These are phyloP conservation scores for Dryoscopus gambensis DNA, from an alignment of 2,113 vertebrate genomes.

Conservation along the genomic window DNA sequence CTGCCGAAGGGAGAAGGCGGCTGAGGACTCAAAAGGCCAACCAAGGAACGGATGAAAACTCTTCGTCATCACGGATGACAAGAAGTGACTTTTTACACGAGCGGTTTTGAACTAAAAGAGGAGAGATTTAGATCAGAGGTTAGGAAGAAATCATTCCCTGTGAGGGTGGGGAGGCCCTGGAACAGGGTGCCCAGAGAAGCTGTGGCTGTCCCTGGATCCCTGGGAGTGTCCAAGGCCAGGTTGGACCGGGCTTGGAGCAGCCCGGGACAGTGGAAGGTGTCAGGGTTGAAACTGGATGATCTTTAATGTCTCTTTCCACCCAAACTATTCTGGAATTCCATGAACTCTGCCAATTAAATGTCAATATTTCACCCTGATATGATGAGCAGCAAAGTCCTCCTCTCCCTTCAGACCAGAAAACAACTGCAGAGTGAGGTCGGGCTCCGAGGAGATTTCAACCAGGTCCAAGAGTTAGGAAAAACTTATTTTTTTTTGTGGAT, in stretches of 20 bases:
- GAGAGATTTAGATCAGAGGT: neutral
- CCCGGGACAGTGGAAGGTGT: neutral
- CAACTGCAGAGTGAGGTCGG: fast-evolving
- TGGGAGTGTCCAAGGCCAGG: neutral
- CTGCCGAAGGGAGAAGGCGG: neutral
- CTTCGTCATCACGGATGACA: fast-evolving
- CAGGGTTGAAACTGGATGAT: neutral
- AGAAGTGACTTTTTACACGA: neutral
- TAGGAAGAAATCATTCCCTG: neutral
- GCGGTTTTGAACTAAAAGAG: neutral
- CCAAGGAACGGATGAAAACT: neutral
- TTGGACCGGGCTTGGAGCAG: fast-evolving
- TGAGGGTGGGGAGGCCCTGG: neutral
- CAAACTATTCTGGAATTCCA: neutral
- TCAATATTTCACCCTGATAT: neutral
- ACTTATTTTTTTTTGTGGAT: fast-evolving
- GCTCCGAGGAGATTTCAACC: neutral
- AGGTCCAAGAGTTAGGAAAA: neutral
- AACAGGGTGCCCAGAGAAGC: neutral
- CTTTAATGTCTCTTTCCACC: neutral
- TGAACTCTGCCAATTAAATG: neutral
- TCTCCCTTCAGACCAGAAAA: neutral
- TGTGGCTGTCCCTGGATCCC: neutral
- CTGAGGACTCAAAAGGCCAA: neutral
- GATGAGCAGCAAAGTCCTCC: neutral